Percentiles rank a stretch among this genome's conserved stretches.
Evolutionary conservation across 2,888 invertebrate genomes (phyloP).

Genomic region (Drosophila demipolita): DNA sequence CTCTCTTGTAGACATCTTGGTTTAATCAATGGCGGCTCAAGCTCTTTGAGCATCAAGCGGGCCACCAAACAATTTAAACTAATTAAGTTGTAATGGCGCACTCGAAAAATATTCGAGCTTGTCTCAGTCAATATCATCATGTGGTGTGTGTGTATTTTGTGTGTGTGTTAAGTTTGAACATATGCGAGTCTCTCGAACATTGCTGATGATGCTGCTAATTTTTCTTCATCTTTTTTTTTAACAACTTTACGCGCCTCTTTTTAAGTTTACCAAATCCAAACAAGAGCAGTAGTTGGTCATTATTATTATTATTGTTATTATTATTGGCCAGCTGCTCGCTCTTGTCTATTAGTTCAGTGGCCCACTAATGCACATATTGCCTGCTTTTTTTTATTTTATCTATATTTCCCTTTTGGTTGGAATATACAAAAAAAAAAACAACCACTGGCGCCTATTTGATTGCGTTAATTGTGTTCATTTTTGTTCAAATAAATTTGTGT

Average conservation of each 20-base stretch:
- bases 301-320: constrained; percentile 36
- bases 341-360: constrained; percentile 78
- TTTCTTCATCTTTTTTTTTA: constrained; percentile 32
- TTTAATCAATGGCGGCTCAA: constrained; percentile 50
- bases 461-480: constrained; percentile 78
- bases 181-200: constrained; percentile 31
- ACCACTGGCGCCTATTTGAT: constrained; percentile 60
- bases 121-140: constrained; percentile 40
- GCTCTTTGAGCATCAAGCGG: constrained; percentile 59
- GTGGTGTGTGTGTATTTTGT: constrained; percentile 4
- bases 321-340: constrained; percentile 30
- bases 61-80: constrained; percentile 77
- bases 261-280: constrained; percentile 68
- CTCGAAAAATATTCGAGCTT: constrained; percentile 73
- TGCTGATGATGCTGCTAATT: constrained; percentile 78
- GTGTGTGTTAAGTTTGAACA: constrained; percentile 26
- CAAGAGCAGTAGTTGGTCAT: constrained; percentile 34
- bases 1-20: constrained; percentile 13
- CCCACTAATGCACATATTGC: constrained; percentile 77
- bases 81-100: constrained; percentile 80
- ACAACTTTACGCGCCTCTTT: background rate
- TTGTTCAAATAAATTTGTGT: constrained; percentile 53
- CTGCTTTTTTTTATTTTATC: constrained; percentile 33
- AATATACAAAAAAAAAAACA: constrained; percentile 5
- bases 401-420: constrained; percentile 11